Percentiles rank a stretch among this genome's conserved stretches.
Evolutionary conservation across 2,113 vertebrate genomes (phyloP).

Genomic region (Oxygymnocypris stewartii): DNA sequence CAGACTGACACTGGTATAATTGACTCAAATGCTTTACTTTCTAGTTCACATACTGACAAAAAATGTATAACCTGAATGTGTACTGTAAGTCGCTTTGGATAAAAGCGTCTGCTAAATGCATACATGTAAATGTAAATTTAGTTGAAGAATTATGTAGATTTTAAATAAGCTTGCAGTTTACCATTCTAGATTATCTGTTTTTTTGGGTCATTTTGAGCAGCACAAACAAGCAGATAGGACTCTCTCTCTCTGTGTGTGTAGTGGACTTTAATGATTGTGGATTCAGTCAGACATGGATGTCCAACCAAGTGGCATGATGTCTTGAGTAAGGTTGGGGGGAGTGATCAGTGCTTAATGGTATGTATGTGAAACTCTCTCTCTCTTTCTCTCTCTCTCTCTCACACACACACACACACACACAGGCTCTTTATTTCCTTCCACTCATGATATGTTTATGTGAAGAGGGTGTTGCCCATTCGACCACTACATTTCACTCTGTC

Average conservation of each 20-base stretch:
- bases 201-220: background rate
- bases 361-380: slow-evolving; percentile 32
- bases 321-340: slow-evolving; percentile 36
- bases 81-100: too few species aligned
- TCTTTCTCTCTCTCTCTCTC: background rate
- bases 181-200: background rate
- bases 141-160: background rate
- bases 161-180: background rate
- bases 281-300: slow-evolving; percentile 38
- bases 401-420: background rate
- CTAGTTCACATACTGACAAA: background rate
- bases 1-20: too few species aligned
- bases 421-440: background rate
- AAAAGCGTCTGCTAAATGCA: too few species aligned
- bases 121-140: too few species aligned
- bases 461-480: background rate
- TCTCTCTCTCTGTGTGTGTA: slow-evolving; percentile 2
- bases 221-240: slow-evolving; percentile 27
- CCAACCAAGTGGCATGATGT: slow-evolving; percentile 49
- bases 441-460: slow-evolving; percentile 23
- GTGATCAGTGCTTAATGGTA: slow-evolving; percentile 43
- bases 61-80: too few species aligned
- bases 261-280: slow-evolving; percentile 54
- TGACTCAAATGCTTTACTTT: background rate
- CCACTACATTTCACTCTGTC: background rate